Conservation (phyloP, 2,113 vertebrate genomes). For the Hippocampus comes region DNA sequence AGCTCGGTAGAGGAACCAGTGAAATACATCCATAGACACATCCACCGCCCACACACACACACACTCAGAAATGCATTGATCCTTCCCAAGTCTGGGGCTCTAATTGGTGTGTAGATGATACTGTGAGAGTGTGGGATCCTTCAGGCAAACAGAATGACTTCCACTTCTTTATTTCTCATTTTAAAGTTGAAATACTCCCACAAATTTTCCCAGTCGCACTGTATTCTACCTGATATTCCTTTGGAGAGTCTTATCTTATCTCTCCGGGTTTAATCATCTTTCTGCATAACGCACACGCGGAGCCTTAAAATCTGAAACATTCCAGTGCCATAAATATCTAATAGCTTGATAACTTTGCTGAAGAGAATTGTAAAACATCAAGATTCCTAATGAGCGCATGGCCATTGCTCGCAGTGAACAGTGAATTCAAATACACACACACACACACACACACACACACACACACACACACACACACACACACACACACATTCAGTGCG, state of each 20-base stretch:
- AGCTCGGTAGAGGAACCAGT: conserved; percentile 63
- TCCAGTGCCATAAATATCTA: conserved; percentile 58
- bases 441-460: conserved; percentile 22
- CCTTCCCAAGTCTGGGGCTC: conserved; percentile 61
- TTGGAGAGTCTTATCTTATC: conserved; percentile 30
- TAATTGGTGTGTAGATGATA: conserved; percentile 74
- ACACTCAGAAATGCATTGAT: conserved; percentile 61
- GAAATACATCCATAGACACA: conserved; percentile 56
- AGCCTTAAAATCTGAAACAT: conserved; percentile 45
- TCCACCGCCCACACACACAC: conserved; percentile 37
- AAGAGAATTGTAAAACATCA: conserved; percentile 65
- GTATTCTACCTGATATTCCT: conserved; percentile 45
- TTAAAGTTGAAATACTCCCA: conserved; percentile 69
- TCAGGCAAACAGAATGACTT: conserved; percentile 62
- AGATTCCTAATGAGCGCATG: conserved; percentile 58
- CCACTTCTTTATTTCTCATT: conserved; percentile 68
- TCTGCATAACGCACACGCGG: conserved; percentile 28
- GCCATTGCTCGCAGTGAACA: conserved; percentile 56
- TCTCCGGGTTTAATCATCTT: conserved; percentile 47
- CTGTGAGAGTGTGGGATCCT: conserved; percentile 64
- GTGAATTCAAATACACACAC: conserved; percentile 39
- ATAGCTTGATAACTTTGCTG: conserved; percentile 63
- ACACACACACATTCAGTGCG: conserved; percentile 3
- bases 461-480: conserved; percentile 12
- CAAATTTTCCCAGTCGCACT: conserved; percentile 42